Base-by-base conservation (phyloP, 2,113 vertebrate species). In the Phoxinus phoxinus region DNA sequence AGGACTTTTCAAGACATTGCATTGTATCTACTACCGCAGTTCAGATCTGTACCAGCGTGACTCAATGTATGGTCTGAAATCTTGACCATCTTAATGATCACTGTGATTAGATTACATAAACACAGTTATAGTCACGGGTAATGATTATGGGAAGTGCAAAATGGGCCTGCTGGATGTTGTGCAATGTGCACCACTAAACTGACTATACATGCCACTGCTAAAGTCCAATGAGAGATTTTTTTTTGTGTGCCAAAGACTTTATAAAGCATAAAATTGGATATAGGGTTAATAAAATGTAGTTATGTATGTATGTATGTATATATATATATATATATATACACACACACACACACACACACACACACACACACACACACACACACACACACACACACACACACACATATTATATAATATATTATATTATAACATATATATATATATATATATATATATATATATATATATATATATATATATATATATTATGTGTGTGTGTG, bases 91-190 rank as follows among this genome's bases (percentile, higher is more conserved):
- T 72, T 71, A 56, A 71, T 67, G 21, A 56, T 56, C 75, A n/a
- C 35, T 17, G 13, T 63, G 6, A 56, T 58, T 37, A 53, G 48
- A 86, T 84, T 59, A 78, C 59, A 83, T 75, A 77, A 77, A 84
- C 17, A 46, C 51, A 83, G 72, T 76, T n/a, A 77, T 86, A 81
- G 76, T 79, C 53, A 72, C 30, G 72, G 74, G 79, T 90, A 81
- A 85, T 65, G 37, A n/a, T 86, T 41, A 30, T 25, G 69, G 61
- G 80, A 79, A 74, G 65, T 74, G 63, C 37, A 35, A 63, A 56
- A 77, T 15, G 27, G 30, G 25, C 41, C 41, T 19, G 46, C 41
- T 63, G 23, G 25, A 44, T 23, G 12, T 21, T 65, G 8, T 81
- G 78, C 25, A 75, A 75, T 63, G 37, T 80, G 15, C 44, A 21